Conservation (phyloP, 2,888 invertebrate species). For the Calameuta filiformis region DNA sequence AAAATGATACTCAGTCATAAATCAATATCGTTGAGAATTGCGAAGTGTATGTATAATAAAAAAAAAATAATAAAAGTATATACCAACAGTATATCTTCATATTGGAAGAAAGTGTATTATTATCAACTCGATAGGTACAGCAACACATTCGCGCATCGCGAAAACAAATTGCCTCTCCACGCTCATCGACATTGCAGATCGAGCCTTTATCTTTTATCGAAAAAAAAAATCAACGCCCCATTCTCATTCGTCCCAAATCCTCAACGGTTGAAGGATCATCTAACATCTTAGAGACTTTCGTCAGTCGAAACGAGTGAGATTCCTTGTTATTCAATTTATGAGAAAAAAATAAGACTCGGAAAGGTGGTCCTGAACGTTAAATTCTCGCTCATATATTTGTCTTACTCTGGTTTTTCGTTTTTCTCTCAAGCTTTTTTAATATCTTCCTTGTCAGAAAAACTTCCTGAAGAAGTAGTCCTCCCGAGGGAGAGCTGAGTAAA, state of each 20-base stretch:
- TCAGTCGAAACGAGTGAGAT: not conserved
- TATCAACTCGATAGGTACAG: not conserved
- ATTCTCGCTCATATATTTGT: not conserved
- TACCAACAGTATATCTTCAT: not conserved
- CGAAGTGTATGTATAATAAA: not conserved
- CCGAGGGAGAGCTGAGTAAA: not conserved
- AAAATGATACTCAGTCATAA: not conserved
- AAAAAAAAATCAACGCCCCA: not conserved
- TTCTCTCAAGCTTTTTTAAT: not conserved
- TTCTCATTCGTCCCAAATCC: not conserved
- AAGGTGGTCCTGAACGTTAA: not conserved
- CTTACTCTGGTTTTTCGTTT: not conserved
- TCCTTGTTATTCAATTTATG: not conserved
- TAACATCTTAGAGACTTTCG: not conserved
- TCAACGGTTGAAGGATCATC: not conserved
- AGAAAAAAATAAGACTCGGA: not conserved
- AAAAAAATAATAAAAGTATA: not conserved
- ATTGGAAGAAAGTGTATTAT: not conserved
- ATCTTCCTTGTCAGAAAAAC: not conserved
- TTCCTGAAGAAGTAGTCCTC: not conserved
- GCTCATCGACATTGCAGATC: too few relatives aligned
- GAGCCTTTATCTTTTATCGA: not conserved
- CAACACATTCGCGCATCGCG: not conserved
- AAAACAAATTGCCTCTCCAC: too few relatives aligned
- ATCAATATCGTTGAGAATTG: not conserved